Percentiles rank a stretch among this genome's conserved stretches.
Evolutionary conservation across 2,797 vertebrate species (phyloP).

Genomic region (Neomorphus geoffroyi): DNA sequence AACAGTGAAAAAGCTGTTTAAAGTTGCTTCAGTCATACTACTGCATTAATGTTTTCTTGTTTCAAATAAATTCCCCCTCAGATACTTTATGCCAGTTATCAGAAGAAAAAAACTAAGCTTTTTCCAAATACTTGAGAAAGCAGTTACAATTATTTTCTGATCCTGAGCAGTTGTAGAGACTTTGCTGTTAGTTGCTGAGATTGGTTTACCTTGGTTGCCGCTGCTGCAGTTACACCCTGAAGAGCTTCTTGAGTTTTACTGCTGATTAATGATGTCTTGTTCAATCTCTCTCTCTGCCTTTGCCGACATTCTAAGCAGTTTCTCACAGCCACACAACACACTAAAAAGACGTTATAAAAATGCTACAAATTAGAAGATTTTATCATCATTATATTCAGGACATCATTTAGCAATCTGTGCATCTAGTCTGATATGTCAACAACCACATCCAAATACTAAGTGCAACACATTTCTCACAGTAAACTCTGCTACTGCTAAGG

Average conservation of each 20-base stretch:
- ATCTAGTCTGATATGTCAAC: not conserved
- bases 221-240: slow-evolving; percentile 75
- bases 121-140: not conserved
- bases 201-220: slow-evolving; percentile 82
- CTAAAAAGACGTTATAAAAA: slow-evolving; percentile 70
- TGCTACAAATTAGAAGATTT: not conserved
- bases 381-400: not conserved
- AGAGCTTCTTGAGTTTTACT: slow-evolving; percentile 87
- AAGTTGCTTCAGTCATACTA: not conserved
- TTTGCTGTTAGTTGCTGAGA: not conserved
- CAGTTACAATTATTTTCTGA: not conserved
- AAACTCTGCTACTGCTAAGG: not conserved
- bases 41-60: not conserved
- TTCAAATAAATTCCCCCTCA: not conserved
- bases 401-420: not conserved
- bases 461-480: not conserved
- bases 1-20: not conserved
- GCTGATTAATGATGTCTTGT: slow-evolving; percentile 84
- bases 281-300: slow-evolving; percentile 88
- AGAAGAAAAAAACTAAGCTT: not conserved
- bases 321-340: slow-evolving; percentile 95
- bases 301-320: slow-evolving; percentile 95
- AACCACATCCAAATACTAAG: not conserved
- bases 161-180: not conserved
- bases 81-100: not conserved